These are phyloP conservation scores for Andrena chrysosceles DNA, from an alignment of 2,888 invertebrate genomes.

Conservation along the genomic window DNA sequence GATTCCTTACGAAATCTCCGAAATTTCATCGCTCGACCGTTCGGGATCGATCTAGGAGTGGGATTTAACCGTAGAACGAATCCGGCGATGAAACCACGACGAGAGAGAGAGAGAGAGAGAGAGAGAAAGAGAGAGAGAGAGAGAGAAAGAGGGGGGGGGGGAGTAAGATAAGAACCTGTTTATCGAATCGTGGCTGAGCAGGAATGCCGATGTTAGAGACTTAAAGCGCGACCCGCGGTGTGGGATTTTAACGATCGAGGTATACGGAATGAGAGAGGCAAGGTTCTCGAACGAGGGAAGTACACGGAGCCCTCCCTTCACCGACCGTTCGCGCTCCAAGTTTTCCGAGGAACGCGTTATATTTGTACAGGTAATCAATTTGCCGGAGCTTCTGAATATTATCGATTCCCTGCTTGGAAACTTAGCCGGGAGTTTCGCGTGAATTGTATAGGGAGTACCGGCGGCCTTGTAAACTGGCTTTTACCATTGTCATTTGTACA, in stretches of 20 bases:
- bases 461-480: constrained; percentile 6
- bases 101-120: not conserved
- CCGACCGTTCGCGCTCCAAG: not conserved
- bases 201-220: constrained; percentile 29
- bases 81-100: not conserved
- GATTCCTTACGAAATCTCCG: not conserved
- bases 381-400: constrained; percentile 16
- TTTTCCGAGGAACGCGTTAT: constrained; percentile 10
- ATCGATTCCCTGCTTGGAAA: constrained; percentile 21
- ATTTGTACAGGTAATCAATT: constrained; percentile 1
- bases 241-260: constrained; percentile 15
- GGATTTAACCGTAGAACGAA: constrained; percentile 30
- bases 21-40: constrained; percentile 7
- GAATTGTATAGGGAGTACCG: not conserved
- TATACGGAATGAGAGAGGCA: not conserved
- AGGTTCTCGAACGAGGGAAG: not conserved
- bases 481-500: not conserved
- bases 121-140: constrained; percentile 10
- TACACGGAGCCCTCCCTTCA: not conserved
- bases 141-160: not conserved
- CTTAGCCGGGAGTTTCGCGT: constrained; percentile 3
- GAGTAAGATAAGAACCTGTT: constrained; percentile 59
- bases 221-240: constrained; percentile 12
- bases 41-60: constrained; percentile 20
- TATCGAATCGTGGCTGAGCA: constrained; percentile 49